Conservation (phyloP, 1,140 invertebrate species). For the Akabosia matsudoensis region DNA sequence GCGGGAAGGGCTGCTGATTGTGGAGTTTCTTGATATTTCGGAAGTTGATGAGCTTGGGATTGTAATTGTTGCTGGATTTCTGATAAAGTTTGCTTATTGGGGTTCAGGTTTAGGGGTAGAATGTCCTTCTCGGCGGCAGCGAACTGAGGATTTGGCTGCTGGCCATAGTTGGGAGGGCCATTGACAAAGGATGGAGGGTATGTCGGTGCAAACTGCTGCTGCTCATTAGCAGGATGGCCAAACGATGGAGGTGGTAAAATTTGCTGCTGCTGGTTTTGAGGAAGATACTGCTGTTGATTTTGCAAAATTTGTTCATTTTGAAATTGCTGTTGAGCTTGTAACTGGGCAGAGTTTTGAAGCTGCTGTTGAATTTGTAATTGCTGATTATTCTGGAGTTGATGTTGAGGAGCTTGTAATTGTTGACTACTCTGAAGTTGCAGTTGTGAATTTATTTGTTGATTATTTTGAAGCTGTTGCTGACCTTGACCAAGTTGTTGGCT, state of each 20-base stretch:
- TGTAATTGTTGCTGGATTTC: constrained; percentile 7
- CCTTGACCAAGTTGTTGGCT: not conserved
- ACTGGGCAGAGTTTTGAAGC: not conserved
- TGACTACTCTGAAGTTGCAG: not conserved
- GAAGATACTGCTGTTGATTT: no score
- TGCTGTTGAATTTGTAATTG: not conserved
- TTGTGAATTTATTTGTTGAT: not conserved
- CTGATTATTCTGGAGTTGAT: not conserved
- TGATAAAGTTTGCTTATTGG: not conserved
- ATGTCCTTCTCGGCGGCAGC: not conserved
- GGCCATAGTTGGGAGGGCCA: not conserved
- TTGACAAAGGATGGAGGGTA: not conserved
- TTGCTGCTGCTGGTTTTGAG: not conserved
- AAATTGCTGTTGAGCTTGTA: not conserved
- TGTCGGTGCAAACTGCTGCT: not conserved
- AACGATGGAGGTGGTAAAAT: not conserved
- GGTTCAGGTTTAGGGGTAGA: not conserved
- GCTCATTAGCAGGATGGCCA: not conserved
- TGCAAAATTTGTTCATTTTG: no score
- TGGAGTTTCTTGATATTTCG: constrained; percentile 1
- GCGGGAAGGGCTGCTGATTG: not conserved
- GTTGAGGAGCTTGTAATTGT: not conserved
- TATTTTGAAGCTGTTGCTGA: not conserved
- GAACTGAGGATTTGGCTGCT: not conserved
- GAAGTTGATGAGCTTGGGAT: not conserved